These are phyloP conservation scores for Gymnarchus niloticus DNA, from an alignment of 2,113 vertebrate species.

Conservation along the genomic window DNA sequence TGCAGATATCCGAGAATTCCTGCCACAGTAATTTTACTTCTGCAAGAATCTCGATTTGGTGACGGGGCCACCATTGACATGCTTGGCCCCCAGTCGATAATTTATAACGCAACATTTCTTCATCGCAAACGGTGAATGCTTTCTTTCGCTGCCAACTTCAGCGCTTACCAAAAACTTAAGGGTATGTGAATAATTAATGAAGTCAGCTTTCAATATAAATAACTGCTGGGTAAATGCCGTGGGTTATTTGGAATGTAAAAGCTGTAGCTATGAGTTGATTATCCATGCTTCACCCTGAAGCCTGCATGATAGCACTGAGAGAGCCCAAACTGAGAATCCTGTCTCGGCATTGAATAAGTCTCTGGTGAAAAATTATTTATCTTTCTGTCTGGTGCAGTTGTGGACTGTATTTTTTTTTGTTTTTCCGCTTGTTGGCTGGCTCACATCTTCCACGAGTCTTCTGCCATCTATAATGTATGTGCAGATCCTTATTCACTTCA, in stretches of 20 bases:
- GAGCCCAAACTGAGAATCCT: constrained; percentile 40
- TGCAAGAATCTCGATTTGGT: not conserved
- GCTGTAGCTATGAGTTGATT: constrained; percentile 62
- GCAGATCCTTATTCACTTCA: not conserved
- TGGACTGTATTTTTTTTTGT: not conserved
- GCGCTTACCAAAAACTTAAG: constrained; percentile 62
- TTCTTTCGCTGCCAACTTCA: constrained; percentile 53
- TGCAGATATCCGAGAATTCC: constrained; percentile 26
- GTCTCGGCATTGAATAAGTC: constrained; percentile 34
- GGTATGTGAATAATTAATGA: constrained; percentile 65
- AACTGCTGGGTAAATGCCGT: constrained; percentile 58
- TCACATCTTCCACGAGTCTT: not conserved
- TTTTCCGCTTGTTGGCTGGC: constrained; percentile 27
- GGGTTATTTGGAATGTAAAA: constrained; percentile 68
- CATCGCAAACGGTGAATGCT: constrained; percentile 47
- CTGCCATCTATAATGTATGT: not conserved
- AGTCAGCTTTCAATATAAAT: constrained; percentile 63
- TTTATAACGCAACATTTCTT: constrained; percentile 54
- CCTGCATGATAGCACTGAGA: constrained; percentile 38
- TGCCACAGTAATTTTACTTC: constrained; percentile 7
- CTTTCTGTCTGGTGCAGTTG: constrained; percentile 22
- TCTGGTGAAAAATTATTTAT: constrained; percentile 24
- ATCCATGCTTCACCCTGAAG: constrained; percentile 56
- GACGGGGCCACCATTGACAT: constrained; percentile 37
- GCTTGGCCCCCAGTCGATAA: constrained; percentile 55